Conservation (phyloP, 2,797 vertebrate genomes). For the Gallinago solitaria region DNA sequence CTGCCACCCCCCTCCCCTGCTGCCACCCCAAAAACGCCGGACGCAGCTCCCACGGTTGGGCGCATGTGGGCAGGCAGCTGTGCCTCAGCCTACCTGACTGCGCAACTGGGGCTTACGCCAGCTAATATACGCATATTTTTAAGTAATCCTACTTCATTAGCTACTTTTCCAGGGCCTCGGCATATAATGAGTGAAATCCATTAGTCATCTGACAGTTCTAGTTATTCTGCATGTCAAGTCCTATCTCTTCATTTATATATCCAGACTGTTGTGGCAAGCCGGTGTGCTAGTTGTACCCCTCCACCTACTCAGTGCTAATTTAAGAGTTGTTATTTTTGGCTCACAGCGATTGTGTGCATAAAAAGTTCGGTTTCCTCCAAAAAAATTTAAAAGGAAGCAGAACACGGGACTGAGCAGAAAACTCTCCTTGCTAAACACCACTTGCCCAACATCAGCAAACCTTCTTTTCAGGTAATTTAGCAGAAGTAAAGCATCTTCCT, state of each 20-base stretch:
- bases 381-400: not conserved
- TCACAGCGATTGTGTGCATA: not conserved
- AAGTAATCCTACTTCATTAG: not conserved
- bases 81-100: not conserved
- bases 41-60: accelerated
- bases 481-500: not conserved
- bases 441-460: not conserved
- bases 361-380: not conserved
- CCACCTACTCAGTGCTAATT: conserved; percentile 25
- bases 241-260: not conserved
- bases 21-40: accelerated
- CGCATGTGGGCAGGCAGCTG: not conserved
- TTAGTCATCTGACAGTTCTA: conserved; percentile 23
- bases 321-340: conserved; percentile 34
- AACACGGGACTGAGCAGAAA: not conserved
- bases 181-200: not conserved
- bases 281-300: not conserved
- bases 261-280: not conserved
- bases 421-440: not conserved
- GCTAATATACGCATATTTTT: not conserved
- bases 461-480: not conserved
- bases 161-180: not conserved
- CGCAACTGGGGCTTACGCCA: not conserved
- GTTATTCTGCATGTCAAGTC: not conserved
- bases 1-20: not conserved